Evolutionary conservation across 1,140 invertebrate genomes (phyloP).

Genomic region (Aphaenogaster rudis): DNA sequence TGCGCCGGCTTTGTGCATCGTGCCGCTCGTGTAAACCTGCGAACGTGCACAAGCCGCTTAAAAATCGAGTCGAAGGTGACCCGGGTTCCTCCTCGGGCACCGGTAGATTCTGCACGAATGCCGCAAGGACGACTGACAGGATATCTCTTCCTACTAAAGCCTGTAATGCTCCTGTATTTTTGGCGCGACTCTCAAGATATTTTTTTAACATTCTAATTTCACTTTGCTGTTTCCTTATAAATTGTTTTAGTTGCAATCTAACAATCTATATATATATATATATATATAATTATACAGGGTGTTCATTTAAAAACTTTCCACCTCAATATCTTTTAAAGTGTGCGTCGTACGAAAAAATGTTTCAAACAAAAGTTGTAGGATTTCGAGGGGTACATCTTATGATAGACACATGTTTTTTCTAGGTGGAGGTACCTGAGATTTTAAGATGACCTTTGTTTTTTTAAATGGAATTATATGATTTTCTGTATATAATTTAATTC

Average conservation of each 20-base stretch:
- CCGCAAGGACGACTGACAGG: neutral
- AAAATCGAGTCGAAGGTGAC: conserved; percentile 52
- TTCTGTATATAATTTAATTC: no score
- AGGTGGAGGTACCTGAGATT: no score
- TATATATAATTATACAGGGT: no score
- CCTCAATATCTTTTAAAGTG: no score
- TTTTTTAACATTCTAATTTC: neutral
- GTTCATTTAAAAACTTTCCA: no score
- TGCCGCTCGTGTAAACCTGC: neutral
- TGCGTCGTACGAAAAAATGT: no score
- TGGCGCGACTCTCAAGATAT: neutral
- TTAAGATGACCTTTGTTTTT: no score
- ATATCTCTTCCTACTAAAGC: neutral
- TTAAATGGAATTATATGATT: no score
- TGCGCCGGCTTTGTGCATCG: conserved; percentile 22
- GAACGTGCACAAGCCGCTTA: conserved; percentile 13
- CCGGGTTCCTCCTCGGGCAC: neutral
- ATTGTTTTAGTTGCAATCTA: neutral
- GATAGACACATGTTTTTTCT: no score
- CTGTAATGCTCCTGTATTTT: neutral
- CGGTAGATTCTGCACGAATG: conserved; percentile 7
- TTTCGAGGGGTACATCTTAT: no score
- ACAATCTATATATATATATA: neutral
- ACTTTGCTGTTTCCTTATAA: neutral
- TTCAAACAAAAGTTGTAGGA: no score